phyloP scores from a whole-genome alignment of 2,113 vertebrate genomes.

The Carassius auratus region DNA sequence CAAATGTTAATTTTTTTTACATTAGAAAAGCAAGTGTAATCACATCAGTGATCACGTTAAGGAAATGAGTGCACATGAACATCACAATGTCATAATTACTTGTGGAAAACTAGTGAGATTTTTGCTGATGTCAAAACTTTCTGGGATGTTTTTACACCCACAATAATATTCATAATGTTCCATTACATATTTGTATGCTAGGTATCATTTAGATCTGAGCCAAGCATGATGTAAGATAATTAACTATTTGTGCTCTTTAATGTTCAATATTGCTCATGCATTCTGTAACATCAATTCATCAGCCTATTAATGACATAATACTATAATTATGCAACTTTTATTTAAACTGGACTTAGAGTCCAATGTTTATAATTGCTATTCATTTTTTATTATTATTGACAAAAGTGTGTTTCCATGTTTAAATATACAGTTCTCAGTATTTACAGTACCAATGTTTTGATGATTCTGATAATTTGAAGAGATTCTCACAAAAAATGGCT shows the following conservation, averaged over 20 bases:
- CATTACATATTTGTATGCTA: too few relatives aligned
- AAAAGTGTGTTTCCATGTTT: not conserved
- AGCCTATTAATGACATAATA: not conserved
- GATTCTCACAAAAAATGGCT: not conserved
- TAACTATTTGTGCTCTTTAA: not conserved
- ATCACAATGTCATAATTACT: not conserved
- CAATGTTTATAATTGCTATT: not conserved
- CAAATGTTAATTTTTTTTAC: too few relatives aligned
- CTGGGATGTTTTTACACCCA: too few relatives aligned
- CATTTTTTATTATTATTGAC: not conserved
- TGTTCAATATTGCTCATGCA: not conserved
- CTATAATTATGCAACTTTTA: not conserved
- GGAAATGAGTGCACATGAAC: not conserved
- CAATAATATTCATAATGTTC: too few relatives aligned
- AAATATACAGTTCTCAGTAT: not conserved
- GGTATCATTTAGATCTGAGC: not conserved
- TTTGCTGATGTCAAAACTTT: not conserved
- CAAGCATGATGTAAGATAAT: not conserved
- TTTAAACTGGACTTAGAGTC: not conserved
- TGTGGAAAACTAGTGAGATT: not conserved
- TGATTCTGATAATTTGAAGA: slow-evolving; percentile 8
- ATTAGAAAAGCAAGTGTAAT: not conserved
- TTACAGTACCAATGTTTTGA: not conserved
- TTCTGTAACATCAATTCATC: not conserved
- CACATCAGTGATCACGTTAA: not conserved